These are phyloP conservation scores for Dolomedes plantarius DNA, from an alignment of 2,888 invertebrate genomes.

Conservation along the genomic window DNA sequence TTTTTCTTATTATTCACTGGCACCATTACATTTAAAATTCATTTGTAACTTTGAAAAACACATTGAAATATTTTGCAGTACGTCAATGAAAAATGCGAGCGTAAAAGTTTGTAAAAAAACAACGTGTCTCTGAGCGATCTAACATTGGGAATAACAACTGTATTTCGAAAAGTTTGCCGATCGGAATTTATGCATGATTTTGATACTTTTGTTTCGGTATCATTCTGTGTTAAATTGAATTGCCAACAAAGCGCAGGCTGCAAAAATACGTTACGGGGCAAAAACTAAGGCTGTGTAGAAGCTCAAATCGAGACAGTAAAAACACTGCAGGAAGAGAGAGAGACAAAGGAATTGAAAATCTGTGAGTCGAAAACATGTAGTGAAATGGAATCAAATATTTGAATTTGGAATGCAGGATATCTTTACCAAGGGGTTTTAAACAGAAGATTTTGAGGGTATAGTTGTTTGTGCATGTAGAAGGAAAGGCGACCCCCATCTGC, in stretches of 20 bases:
- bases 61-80: too few species aligned
- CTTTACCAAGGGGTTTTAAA: not conserved
- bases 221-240: conserved; percentile 1
- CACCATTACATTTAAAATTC: too few species aligned
- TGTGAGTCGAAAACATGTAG: not conserved
- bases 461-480: too few species aligned
- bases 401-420: conserved; percentile 1
- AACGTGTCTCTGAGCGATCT: too few species aligned
- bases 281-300: not conserved
- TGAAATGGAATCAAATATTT: conserved; percentile 11
- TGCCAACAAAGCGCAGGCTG: not conserved
- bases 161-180: not conserved
- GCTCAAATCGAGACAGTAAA: not conserved
- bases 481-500: too few species aligned
- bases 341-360: not conserved
- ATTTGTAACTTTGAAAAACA: too few species aligned
- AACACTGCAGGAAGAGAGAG: not conserved
- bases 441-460: too few species aligned
- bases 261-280: not conserved
- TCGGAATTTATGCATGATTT: not conserved
- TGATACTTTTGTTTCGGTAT: not conserved
- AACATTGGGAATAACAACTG: not conserved
- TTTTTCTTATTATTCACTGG: too few species aligned
- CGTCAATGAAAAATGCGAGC: too few species aligned
- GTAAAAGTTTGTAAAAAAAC: too few species aligned